Percentiles rank a stretch among this genome's conserved stretches.
phyloP scores from a whole-genome alignment of 92 coral and sea anemone genomes.

The Actinostola sp. region DNA sequence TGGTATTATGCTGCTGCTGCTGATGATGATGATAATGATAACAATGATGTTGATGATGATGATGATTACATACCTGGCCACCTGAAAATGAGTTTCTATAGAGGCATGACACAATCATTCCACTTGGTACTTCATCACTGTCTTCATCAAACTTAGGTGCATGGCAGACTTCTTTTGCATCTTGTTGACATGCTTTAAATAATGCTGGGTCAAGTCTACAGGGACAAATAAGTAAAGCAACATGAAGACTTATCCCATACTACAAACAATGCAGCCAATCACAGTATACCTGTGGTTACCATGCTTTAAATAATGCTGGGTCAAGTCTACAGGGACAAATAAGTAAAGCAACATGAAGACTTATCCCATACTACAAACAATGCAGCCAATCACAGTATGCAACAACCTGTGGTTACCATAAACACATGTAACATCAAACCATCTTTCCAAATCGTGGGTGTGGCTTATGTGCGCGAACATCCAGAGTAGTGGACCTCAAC shows the following conservation, averaged over 20 bases:
- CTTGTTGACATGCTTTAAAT: conserved; percentile 70
- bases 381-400: too few species aligned
- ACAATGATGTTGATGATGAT: background rate
- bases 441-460: too few species aligned
- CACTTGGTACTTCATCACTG: conserved; percentile 66
- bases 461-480: too few species aligned
- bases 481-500: too few species aligned
- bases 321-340: conserved; percentile 63
- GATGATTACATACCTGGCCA: conserved; percentile 17
- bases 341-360: background rate
- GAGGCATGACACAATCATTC: conserved; percentile 83
- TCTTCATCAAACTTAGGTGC: conserved; percentile 49
- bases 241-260: background rate
- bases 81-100: conserved; percentile 72
- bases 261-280: too few species aligned
- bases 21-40: too few species aligned
- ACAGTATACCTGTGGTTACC: too few species aligned
- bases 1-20: too few species aligned
- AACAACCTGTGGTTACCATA: too few species aligned
- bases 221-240: background rate
- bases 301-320: conserved; percentile 68
- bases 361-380: too few species aligned
- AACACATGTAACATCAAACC: too few species aligned
- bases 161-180: conserved; percentile 71
- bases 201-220: conserved; percentile 78